Base-by-base conservation (phyloP, 37 sponge, comb jelly and placozoan species). In the Aplysina aerophoba region DNA sequence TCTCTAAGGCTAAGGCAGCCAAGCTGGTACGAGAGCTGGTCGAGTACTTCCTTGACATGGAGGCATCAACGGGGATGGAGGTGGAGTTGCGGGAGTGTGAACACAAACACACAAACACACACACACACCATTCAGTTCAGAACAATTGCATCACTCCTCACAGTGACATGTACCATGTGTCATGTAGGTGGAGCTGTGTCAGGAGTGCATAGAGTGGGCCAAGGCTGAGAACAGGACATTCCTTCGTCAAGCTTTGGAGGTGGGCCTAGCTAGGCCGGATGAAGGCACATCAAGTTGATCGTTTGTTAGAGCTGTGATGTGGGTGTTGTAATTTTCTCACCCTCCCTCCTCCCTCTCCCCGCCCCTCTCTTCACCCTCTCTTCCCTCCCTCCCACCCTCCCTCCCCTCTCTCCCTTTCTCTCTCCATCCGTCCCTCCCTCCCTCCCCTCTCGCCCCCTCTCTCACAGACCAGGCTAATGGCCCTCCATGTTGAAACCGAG, bases 1-100 rank as follows among this genome's bases (percentile, higher is more conserved):
- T 95, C 85, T 91, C 97, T 66, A 98, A 98, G 85, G 97, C 97
- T 4, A 98, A 98, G 67, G 95, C 99, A 1, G 97, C 97, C 62
- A 98, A 96, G 82, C 72, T 98, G 28, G 92, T 98, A 20, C 61
- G 94, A 36, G 97, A 96, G 39, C 79, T 96, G 41, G 95, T 98
- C 40, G 97, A 96, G 64, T 79, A 44, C 21, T 98, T 95, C 79
- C 89, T 96, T 31, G 87, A 93, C 80, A 93, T 96, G 89, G 81
- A 88, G 15, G 64, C 89, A 21, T 17, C 88, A 13, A 90, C 95
- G 0, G 91, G 89, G 22, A 81, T 71, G 12, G 97, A 90, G 81
- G 94, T 94, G 64, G 31, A 73, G 12, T 8, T 63, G 27, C 11
- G 24, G 2, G 28, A 63, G 35, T 3, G 3, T 30, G 25, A 25